These are phyloP conservation scores for Todiramphus chloris DNA, from an alignment of 2,113 vertebrate genomes.

Conservation along the genomic window DNA sequence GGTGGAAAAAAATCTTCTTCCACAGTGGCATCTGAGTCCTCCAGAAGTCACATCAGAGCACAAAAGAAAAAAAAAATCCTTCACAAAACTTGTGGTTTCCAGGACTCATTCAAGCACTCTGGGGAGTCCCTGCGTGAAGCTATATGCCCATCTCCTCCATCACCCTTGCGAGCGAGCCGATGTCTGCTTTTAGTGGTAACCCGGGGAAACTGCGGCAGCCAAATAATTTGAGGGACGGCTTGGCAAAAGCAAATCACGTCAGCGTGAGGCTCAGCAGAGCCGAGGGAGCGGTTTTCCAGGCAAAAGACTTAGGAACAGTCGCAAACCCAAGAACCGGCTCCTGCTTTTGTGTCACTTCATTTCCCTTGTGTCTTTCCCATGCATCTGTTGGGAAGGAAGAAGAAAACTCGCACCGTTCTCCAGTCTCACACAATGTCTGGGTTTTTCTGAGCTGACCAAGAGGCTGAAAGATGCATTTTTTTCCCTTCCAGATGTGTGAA, in stretches of 20 bases:
- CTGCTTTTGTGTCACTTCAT: not conserved
- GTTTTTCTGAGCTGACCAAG: not conserved
- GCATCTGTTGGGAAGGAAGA: not conserved
- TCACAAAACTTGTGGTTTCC: not conserved
- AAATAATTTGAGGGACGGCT: not conserved
- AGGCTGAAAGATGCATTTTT: not conserved
- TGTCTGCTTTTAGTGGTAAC: not conserved
- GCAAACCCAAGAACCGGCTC: not conserved
- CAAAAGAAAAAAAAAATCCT: not conserved
- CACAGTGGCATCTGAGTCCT: not conserved
- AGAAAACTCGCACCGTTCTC: not conserved
- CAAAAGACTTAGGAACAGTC: not conserved
- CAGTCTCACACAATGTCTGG: not conserved
- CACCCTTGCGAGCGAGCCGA: fast-evolving
- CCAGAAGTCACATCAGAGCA: not conserved
- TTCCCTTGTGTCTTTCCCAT: fast-evolving
- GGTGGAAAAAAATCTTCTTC: not conserved
- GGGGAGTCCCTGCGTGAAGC: not conserved
- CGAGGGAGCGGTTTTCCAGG: not conserved
- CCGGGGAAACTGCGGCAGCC: not conserved
- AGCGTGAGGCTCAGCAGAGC: not conserved
- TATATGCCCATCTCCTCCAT: not conserved
- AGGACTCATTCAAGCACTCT: not conserved
- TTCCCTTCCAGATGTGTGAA: not conserved
- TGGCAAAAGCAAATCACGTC: not conserved